These are phyloP conservation scores for Volucella zonaria DNA, from an alignment of 2,888 invertebrate genomes.

Conservation along the genomic window DNA sequence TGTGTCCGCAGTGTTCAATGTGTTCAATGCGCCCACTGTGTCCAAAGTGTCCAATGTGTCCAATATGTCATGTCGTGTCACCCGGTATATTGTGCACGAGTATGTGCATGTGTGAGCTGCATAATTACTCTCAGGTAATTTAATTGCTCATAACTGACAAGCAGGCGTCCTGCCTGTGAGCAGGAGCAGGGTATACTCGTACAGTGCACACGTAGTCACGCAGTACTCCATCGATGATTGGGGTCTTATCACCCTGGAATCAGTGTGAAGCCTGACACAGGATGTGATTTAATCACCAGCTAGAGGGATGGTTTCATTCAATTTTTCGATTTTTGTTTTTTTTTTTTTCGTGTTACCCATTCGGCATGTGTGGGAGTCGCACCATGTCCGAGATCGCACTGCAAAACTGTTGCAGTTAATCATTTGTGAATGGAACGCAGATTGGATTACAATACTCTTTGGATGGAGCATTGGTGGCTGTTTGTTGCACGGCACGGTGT, in stretches of 20 bases:
- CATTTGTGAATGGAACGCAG: slow-evolving; percentile 55
- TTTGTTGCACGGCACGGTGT: slow-evolving; percentile 3
- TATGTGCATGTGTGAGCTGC: slow-evolving; percentile 48
- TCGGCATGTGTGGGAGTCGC: slow-evolving; percentile 19
- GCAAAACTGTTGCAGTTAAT: slow-evolving; percentile 48
- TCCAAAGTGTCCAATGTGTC: background rate
- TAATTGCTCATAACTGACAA: slow-evolving; percentile 66
- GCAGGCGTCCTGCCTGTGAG: background rate
- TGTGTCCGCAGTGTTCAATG: background rate
- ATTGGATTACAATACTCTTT: slow-evolving; percentile 49
- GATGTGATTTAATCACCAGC: slow-evolving; percentile 25
- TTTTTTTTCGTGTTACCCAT: background rate
- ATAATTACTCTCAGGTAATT: slow-evolving; percentile 71
- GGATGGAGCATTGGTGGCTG: slow-evolving; percentile 29
- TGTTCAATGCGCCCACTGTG: slow-evolving; percentile 9
- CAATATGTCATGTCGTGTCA: slow-evolving; percentile 69
- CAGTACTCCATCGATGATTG: slow-evolving; percentile 47
- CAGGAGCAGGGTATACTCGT: slow-evolving; percentile 20
- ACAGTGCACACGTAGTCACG: slow-evolving; percentile 39
- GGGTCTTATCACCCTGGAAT: slow-evolving; percentile 43
- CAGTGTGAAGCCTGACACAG: slow-evolving; percentile 40
- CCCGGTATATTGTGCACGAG: slow-evolving; percentile 9
- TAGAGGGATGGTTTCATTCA: slow-evolving; percentile 10
- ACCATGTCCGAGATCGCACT: slow-evolving; percentile 1
- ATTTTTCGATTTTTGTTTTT: background rate